Evolutionary conservation across 2,888 invertebrate genomes (phyloP).

Genomic region (Argyresthia goedartella): DNA sequence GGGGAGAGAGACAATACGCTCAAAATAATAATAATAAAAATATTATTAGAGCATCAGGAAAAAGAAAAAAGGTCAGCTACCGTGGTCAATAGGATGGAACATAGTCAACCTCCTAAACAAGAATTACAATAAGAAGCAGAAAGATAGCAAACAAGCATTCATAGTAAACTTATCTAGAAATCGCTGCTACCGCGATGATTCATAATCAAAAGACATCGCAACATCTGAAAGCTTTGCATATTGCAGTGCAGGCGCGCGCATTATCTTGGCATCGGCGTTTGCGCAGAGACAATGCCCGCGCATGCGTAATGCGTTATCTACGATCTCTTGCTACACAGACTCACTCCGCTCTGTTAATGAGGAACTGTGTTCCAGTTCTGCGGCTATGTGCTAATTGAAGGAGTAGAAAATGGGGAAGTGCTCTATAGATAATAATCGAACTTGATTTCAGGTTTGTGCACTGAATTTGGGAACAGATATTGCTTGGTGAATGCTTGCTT

Average conservation of each 20-base stretch:
- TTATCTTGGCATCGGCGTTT: conserved; percentile 38
- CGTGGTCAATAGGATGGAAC: too few relatives aligned
- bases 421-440: too few relatives aligned
- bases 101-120: too few relatives aligned
- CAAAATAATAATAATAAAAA: too few relatives aligned
- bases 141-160: too few relatives aligned
- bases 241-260: conserved; percentile 40
- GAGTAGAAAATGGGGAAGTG: neutral
- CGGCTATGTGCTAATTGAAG: conserved; percentile 20
- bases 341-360: conserved; percentile 59
- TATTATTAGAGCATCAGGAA: too few relatives aligned
- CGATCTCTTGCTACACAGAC: conserved; percentile 50
- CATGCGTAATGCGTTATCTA: conserved; percentile 68
- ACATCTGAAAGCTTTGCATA: conserved; percentile 38
- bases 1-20: too few relatives aligned
- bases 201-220: conserved; percentile 23
- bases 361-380: conserved; percentile 41
- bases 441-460: too few relatives aligned
- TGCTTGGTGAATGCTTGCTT: too few relatives aligned
- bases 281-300: conserved; percentile 59
- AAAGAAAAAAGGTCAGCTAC: too few relatives aligned
- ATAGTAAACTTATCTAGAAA: too few relatives aligned
- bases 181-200: conserved; percentile 18
- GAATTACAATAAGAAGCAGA: too few relatives aligned
- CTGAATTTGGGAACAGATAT: neutral